These are phyloP conservation scores for Melopsittacus undulatus DNA, from an alignment of 2,797 vertebrate species.

Conservation along the genomic window DNA sequence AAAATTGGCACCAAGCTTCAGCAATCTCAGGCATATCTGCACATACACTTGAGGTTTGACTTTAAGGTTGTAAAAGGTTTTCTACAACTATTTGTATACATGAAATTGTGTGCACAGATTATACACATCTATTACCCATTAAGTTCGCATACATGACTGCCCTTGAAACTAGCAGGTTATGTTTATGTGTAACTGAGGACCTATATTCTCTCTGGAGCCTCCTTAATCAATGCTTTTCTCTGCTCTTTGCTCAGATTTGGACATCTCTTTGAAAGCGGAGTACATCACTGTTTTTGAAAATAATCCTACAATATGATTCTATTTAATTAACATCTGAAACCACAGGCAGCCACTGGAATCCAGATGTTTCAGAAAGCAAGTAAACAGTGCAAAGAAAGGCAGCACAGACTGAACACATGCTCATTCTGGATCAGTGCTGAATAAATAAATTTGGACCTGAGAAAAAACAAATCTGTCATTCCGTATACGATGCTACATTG, in stretches of 20 bases:
- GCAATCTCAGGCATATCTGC: not conserved
- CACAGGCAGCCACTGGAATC: not conserved
- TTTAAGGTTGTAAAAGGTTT: not conserved
- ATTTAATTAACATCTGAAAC: constrained; percentile 15
- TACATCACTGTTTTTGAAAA: not conserved
- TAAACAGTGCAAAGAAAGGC: not conserved
- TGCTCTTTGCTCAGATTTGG: not conserved
- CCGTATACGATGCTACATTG: not conserved
- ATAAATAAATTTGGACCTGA: not conserved
- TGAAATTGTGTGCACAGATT: not conserved
- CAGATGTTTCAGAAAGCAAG: constrained; percentile 3
- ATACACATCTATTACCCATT: not conserved
- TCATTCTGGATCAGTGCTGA: not conserved
- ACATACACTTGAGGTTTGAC: rapidly evolving
- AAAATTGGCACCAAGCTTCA: not conserved
- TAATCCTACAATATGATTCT: not conserved
- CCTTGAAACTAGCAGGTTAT: not conserved
- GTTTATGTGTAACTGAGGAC: not conserved
- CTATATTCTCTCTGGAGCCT: not conserved
- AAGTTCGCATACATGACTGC: rapidly evolving
- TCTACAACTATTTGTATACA: rapidly evolving
- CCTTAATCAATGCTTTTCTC: not conserved
- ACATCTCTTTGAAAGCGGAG: not conserved
- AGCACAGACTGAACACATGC: not conserved
- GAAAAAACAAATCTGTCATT: not conserved